Conservation (phyloP, 1,140 invertebrate species). For the Mycetomoellerius zeteki region DNA sequence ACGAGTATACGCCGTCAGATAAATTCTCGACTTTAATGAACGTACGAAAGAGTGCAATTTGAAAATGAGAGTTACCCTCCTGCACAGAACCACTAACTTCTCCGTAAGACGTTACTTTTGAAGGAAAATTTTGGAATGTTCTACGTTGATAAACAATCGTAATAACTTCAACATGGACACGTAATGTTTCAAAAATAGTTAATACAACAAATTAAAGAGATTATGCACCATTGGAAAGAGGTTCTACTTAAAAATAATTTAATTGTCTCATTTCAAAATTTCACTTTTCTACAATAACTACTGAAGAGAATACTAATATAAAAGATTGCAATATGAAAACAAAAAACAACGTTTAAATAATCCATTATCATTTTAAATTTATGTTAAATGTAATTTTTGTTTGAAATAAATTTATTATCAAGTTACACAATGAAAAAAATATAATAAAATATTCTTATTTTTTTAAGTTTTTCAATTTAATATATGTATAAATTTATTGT, state of each 20-base stretch:
- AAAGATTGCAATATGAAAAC: not conserved
- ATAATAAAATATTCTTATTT: conserved; percentile 7
- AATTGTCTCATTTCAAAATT: not conserved
- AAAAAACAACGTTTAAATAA: conserved; percentile 5
- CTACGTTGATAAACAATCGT: not conserved
- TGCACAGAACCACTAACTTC: conserved; percentile 69
- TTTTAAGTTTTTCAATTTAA: not conserved
- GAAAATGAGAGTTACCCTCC: conserved; percentile 81
- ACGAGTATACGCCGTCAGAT: conserved; percentile 69
- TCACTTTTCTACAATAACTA: not conserved
- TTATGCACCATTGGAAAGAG: not conserved
- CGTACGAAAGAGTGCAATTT: conserved; percentile 78
- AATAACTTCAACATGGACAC: not conserved
- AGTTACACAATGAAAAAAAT: not conserved
- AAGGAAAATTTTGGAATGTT: not conserved
- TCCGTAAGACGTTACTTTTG: conserved; percentile 51
- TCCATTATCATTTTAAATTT: not conserved
- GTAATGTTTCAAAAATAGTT: not conserved
- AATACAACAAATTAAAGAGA: not conserved
- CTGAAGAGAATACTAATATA: not conserved
- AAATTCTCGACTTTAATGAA: conserved; percentile 86
- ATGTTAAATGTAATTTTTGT: not conserved
- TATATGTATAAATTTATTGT: not conserved
- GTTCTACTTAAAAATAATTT: conserved; percentile 10
- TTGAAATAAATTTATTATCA: not conserved